A percentile compares a stretch with the other conserved stretches of the same genome.
Conservation (phyloP, 2,797 vertebrate species). For the Acanthopagrus latus region DNA sequence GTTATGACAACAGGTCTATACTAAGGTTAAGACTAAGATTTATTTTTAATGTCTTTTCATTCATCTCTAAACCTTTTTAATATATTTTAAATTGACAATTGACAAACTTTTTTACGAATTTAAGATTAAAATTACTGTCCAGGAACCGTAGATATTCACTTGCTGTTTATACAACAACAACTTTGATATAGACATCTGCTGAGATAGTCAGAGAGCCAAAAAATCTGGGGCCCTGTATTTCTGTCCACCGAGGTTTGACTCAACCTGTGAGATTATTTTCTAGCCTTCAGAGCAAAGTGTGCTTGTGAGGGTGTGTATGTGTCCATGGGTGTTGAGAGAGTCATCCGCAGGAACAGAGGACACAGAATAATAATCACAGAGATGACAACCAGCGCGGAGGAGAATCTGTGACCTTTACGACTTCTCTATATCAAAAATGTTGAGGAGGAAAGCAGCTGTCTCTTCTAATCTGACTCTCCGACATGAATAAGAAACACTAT, state of each 20-base stretch:
- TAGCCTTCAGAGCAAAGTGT: constrained; percentile 12
- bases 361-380: constrained; percentile 60
- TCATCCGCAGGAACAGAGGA: constrained; percentile 22
- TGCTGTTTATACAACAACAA: constrained; percentile 16
- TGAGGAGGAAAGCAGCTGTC: constrained; percentile 65
- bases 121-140: background rate
- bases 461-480: constrained; percentile 53
- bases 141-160: constrained; percentile 1
- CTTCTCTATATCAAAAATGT: constrained; percentile 54
- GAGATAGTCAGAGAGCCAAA: constrained; percentile 2
- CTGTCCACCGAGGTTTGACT: constrained; percentile 41
- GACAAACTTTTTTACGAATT: background rate
- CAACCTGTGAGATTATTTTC: constrained; percentile 25
- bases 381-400: constrained; percentile 39
- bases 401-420: constrained; percentile 59
- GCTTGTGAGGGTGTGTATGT: constrained; percentile 8
- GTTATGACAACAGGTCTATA: background rate
- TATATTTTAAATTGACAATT: background rate
- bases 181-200: constrained; percentile 40
- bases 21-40: background rate
- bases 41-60: background rate
- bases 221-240: constrained; percentile 3
- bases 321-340: constrained; percentile 21
- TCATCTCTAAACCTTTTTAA: background rate
- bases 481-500: constrained; percentile 64